Conservation (phyloP, 2,888 invertebrate species). For the Nesidiocoris tenuis region DNA sequence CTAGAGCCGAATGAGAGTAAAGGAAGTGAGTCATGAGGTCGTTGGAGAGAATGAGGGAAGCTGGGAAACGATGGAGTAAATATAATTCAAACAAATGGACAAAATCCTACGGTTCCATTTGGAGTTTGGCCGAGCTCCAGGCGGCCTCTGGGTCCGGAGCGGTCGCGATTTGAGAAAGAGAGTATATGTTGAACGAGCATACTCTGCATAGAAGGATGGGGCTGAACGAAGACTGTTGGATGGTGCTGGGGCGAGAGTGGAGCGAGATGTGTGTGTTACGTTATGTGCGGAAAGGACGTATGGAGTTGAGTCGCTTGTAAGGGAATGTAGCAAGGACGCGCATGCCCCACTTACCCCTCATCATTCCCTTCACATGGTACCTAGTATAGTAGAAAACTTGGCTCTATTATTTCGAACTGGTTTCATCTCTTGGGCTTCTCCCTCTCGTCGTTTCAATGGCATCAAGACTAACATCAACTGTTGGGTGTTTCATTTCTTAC, state of each 20-base stretch:
- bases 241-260: no score
- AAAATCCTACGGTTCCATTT: neutral
- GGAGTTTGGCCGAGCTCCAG: neutral
- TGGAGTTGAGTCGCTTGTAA: neutral
- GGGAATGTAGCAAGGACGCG: neutral
- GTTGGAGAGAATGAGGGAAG: neutral
- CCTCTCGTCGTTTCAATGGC: no score
- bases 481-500: no score
- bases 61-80: neutral
- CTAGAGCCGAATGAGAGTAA: neutral
- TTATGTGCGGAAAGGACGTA: neutral
- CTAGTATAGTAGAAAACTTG: neutral
- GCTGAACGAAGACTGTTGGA: neutral
- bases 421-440: neutral
- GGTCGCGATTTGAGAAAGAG: neutral
- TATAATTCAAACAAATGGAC: neutral
- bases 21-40: neutral
- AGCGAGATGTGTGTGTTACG: no score
- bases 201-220: neutral
- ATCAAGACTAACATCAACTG: no score
- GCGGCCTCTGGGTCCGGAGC: neutral
- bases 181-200: neutral
- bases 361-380: neutral
- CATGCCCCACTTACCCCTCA: neutral
- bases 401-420: neutral